Evolutionary conservation across 2,113 vertebrate species (phyloP), one percentile per base, ranked within the genome.

Genomic region (Potamarius usumacintae): DNA sequence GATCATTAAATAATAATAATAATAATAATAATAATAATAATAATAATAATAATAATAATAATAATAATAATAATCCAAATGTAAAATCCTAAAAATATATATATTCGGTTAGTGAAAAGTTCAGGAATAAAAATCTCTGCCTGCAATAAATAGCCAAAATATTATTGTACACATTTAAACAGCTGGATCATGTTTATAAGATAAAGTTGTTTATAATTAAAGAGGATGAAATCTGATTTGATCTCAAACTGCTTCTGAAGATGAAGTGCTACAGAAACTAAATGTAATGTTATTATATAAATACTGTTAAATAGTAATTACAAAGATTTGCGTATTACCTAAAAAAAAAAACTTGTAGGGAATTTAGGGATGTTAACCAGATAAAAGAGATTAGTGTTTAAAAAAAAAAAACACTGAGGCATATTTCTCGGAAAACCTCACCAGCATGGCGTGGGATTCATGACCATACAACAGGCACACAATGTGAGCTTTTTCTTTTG

Each of bases 401-500:
- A n/a, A n/a, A 6, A 15, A 30, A 80, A 57, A 80, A 1, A 27
- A 12, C 20, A 77, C 1, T 63, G 20, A 67, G 48, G 12, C 8
- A 2, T 53, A 53, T 25, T 82, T 58, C 9, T 82, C 22, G 8
- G 42, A 57, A 20, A 71, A 27, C 11, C 53, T 30, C 52, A 25
- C 63, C 63, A 5, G 27, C 27, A 17, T 48, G 67, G 18, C 6
- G 72, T 55, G 65, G 69, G 58, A 52, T 63, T 85, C 72, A 72
- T 65, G 81, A 83, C 10, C 74, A 42, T 71, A 85, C 15, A 30
- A 55, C 81, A 86, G 53, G 80, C 48, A 84, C 83, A 30, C 55
- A 55, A n/a, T 27, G 42, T 82, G 85, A 55, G 67, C 79, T 71
- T 88, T 88, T 84, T 79, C 80, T 82, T 72, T n/a, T 58, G 48